phyloP scores from a whole-genome alignment of 1,140 invertebrate genomes.

The Heliconius nattereri region DNA sequence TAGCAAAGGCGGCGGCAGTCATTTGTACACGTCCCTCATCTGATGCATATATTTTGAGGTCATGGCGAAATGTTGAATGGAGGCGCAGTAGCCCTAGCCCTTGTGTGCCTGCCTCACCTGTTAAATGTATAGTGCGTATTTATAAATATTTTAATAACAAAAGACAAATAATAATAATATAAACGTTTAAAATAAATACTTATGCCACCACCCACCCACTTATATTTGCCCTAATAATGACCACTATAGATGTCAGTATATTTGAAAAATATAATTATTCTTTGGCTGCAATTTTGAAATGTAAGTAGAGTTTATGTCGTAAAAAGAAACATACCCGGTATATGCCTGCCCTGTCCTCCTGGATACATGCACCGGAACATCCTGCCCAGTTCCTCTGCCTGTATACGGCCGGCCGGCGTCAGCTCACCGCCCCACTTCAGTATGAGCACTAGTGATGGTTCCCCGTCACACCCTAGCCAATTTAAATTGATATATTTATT shows the following conservation, averaged over 20 bases:
- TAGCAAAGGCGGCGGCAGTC: conserved; percentile 99
- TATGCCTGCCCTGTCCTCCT: conserved; percentile 91
- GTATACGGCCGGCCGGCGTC: conserved; percentile 97
- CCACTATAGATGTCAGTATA: too few species aligned
- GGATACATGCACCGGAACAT: conserved; percentile 99
- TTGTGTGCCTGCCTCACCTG: conserved; percentile 94
- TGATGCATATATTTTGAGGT: conserved; percentile 99
- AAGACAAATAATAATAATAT: background rate
- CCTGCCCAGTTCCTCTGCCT: conserved; percentile 98
- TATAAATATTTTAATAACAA: too few species aligned
- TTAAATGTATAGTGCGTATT: background rate
- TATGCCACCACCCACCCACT: too few species aligned
- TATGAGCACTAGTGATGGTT: conserved; percentile 96
- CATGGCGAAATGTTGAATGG: conserved; percentile 99
- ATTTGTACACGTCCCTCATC: conserved; percentile 99
- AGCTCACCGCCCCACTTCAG: conserved; percentile 99
- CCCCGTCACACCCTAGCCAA: conserved; percentile 88
- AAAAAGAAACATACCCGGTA: conserved; percentile 66
- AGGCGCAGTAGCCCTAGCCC: conserved; percentile 95
- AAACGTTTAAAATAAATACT: background rate
- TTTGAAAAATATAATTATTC: too few species aligned
- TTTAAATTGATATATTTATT: background rate
- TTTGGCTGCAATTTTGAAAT: too few species aligned
- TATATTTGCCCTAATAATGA: too few species aligned
- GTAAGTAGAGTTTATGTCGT: background rate